These are phyloP conservation scores for Conchocele bisecta DNA, from an alignment of 2,888 invertebrate genomes.

Conservation along the genomic window DNA sequence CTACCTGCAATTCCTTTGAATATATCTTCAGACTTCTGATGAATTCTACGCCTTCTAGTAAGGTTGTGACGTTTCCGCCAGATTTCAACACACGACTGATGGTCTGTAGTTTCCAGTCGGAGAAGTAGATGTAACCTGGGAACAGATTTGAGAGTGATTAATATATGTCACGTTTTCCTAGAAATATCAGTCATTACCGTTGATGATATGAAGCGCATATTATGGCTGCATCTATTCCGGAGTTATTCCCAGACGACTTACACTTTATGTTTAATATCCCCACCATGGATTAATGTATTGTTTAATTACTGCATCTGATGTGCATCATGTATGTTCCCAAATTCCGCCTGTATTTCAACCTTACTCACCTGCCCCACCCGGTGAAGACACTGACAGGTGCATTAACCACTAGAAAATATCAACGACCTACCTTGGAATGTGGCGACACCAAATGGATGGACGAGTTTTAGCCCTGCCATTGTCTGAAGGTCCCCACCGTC, in stretches of 20 bases:
- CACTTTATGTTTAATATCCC: too few species aligned
- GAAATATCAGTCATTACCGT: too few species aligned
- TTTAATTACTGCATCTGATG: too few species aligned
- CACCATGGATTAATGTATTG: too few species aligned
- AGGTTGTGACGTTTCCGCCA: slow-evolving; percentile 51
- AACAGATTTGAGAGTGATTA: not conserved
- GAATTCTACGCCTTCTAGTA: slow-evolving; percentile 65
- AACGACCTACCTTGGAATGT: slow-evolving; percentile 84
- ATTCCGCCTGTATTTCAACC: too few species aligned
- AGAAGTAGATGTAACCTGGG: slow-evolving; percentile 95
- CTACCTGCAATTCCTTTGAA: slow-evolving; percentile 67
- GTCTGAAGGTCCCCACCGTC: slow-evolving; percentile 96
- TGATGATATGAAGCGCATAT: too few species aligned
- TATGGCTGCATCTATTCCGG: too few species aligned
- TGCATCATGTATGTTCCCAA: too few species aligned
- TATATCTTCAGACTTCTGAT: slow-evolving; percentile 71
- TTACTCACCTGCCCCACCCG: too few species aligned
- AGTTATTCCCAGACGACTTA: too few species aligned
- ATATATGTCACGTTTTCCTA: too few species aligned
- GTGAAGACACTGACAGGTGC: too few species aligned
- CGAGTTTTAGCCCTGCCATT: slow-evolving; percentile 93
- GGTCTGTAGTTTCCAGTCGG: slow-evolving; percentile 98
- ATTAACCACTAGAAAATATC: not conserved
- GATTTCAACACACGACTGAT: slow-evolving; percentile 88
- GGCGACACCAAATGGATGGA: slow-evolving; percentile 86